These are phyloP conservation scores for Tridacna gigas DNA, from an alignment of 2,888 invertebrate genomes.

Conservation along the genomic window DNA sequence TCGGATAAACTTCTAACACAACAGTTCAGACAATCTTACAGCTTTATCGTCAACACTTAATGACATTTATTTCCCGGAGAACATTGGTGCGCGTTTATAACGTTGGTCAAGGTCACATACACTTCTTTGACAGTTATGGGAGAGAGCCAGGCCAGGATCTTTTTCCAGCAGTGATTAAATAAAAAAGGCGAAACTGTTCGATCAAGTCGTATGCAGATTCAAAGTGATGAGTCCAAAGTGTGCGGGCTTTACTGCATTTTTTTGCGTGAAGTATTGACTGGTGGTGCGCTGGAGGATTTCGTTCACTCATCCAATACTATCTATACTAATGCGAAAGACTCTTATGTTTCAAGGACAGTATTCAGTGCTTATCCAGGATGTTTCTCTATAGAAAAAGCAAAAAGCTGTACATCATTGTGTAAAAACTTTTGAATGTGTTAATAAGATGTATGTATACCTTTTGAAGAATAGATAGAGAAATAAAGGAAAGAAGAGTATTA, in stretches of 20 bases:
- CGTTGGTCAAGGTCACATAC: slow-evolving; percentile 14
- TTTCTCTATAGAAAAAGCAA: slow-evolving; percentile 9
- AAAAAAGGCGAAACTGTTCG: not conserved
- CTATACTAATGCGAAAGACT: slow-evolving; percentile 3
- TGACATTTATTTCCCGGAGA: slow-evolving; percentile 18
- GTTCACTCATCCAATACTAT: slow-evolving; percentile 2
- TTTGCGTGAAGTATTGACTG: not conserved
- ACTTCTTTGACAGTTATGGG: slow-evolving; percentile 41
- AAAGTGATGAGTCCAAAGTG: slow-evolving; percentile 19
- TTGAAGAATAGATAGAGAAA: no score
- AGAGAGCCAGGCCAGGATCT: slow-evolving; percentile 21
- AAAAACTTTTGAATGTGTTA: not conserved
- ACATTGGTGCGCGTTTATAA: slow-evolving; percentile 47
- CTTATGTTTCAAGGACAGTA: not conserved
- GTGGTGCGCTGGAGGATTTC: slow-evolving; percentile 14
- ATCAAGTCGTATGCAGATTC: not conserved
- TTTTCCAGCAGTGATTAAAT: slow-evolving; percentile 27
- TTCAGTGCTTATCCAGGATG: slow-evolving; percentile 12
- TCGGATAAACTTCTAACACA: slow-evolving; percentile 34
- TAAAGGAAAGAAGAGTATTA: no score
- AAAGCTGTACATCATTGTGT: slow-evolving; percentile 23
- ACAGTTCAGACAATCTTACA: slow-evolving; percentile 9
- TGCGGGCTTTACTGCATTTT: slow-evolving; percentile 32
- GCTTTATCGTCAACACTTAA: slow-evolving; percentile 41
- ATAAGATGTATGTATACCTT: slow-evolving; percentile 8